Conservation (phyloP, 2,888 invertebrate genomes). For the Aelia acuminata region DNA sequence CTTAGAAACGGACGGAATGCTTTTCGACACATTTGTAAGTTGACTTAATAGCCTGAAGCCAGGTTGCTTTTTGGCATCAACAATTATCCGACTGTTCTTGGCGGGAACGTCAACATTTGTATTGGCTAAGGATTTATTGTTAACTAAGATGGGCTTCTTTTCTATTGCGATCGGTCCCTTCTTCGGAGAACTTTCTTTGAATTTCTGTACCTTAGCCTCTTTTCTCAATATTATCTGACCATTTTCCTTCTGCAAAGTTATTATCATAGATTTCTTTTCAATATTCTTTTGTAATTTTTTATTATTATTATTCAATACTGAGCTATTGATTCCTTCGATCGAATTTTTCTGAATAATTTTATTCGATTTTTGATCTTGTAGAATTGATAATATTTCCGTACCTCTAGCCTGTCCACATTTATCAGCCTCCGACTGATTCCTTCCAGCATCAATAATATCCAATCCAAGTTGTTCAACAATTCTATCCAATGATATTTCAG, state of each 20-base stretch:
- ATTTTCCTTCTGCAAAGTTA: slow-evolving; percentile 54
- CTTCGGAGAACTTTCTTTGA: slow-evolving; percentile 6
- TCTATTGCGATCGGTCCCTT: not conserved
- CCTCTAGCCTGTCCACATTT: not conserved
- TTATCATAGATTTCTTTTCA: slow-evolving; percentile 52
- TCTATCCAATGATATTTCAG: not conserved
- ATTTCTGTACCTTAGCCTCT: slow-evolving; percentile 45
- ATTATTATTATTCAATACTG: not conserved
- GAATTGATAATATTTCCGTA: not conserved
- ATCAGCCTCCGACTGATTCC: not conserved
- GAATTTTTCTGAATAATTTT: slow-evolving; percentile 17
- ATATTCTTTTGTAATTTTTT: slow-evolving; percentile 2
- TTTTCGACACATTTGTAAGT: not conserved
- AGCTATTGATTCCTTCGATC: not conserved
- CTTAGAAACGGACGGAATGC: not conserved
- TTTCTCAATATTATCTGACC: slow-evolving; percentile 52
- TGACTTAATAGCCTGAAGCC: not conserved
- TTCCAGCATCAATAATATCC: not conserved
- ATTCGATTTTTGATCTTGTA: not conserved
- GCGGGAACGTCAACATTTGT: not conserved
- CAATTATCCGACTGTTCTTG: not conserved
- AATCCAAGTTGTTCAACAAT: not conserved
- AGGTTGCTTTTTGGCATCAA: not conserved
- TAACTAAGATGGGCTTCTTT: not conserved
- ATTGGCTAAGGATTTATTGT: slow-evolving; percentile 9